phyloP scores from a whole-genome alignment of 1,140 invertebrate species.

The Acromyrmex heyeri region DNA sequence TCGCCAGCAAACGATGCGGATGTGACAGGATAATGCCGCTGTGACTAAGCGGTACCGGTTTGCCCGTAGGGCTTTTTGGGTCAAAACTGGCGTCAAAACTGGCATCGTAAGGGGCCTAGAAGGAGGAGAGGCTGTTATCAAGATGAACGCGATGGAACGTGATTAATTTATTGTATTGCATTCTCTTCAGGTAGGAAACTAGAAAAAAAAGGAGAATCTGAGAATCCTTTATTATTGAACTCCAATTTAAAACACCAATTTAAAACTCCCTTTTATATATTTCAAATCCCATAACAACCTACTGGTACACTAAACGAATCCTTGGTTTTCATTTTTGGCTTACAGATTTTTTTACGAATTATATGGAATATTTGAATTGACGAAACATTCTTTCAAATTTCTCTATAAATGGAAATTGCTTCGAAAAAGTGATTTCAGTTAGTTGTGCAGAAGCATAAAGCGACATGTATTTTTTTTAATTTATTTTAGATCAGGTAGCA shows the following conservation, averaged over 20 bases:
- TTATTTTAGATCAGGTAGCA: slow-evolving; percentile 8
- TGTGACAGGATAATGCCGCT: slow-evolving; percentile 58
- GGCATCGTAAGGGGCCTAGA: background rate
- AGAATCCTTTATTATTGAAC: background rate
- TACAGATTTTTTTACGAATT: background rate
- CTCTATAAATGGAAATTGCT: slow-evolving; percentile 5
- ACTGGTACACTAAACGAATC: background rate
- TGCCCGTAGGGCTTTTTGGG: slow-evolving; percentile 15
- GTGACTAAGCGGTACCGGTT: slow-evolving; percentile 45
- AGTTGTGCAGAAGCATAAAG: background rate
- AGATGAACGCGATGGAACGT: background rate
- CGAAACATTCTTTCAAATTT: slow-evolving; percentile 14
- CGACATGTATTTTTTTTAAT: background rate
- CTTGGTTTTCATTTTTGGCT: background rate
- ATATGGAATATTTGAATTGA: background rate
- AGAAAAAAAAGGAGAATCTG: background rate
- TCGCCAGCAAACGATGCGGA: slow-evolving; percentile 36
- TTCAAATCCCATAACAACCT: background rate
- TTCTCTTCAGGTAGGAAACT: background rate
- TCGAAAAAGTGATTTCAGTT: slow-evolving; percentile 7
- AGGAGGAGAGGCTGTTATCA: background rate
- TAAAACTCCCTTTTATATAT: background rate
- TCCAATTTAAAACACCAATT: background rate
- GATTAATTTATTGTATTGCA: background rate
- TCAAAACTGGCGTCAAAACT: slow-evolving; percentile 50